Base-by-base conservation (phyloP, 2,797 vertebrate genomes). In the Pelochelys cantorii region DNA sequence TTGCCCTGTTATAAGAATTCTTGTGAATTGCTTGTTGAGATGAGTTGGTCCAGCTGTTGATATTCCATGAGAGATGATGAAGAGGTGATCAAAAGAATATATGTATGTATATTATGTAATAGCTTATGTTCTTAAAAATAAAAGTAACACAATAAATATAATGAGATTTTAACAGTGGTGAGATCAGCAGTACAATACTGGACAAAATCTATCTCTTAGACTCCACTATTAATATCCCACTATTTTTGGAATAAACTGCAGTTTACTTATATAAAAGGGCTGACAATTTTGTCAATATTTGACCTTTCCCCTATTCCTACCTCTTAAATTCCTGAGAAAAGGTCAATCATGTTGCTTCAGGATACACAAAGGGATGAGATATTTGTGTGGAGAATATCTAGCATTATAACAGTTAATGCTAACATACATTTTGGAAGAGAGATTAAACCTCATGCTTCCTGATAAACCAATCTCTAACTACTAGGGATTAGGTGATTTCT, bases 11-110 rank as follows among this genome's bases (percentile, higher is more conserved):
- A 65, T 2, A 15, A 10, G 83, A 2, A 62, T 93, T 93, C 92
- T 94, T 88, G 2, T 6, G 93, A 95, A 96, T 93, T 95, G 75
- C 87, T 85, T 96, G 85, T 93, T 0, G 29, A 92, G 81, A 54
- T 88, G 55, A 23, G 37, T 95, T 90, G 57, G 88, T 88, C 29
- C 27, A 48, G 79, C 78, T 89, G 83, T 77, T 84, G 62, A 53
- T 89, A 79, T 29, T 87, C 68, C 3, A 48, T 4, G 7, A 68
- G 25, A 77, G 86, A 5, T 91, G 78, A 91, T 87, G 93, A 87
- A 29, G 81, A 4, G 13, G 23, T 93, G 87, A 27, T 7, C 0
- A 34, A 71, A 90, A 81, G 22, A 5, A 17, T 1, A n/a, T n/a
- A n/a, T n/a, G n/a, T n/a, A n/a, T n/a, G n/a, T n/a, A n/a, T n/a